phyloP scores from a whole-genome alignment of 2,113 vertebrate genomes.

The Boleophthalmus pectinirostris region DNA sequence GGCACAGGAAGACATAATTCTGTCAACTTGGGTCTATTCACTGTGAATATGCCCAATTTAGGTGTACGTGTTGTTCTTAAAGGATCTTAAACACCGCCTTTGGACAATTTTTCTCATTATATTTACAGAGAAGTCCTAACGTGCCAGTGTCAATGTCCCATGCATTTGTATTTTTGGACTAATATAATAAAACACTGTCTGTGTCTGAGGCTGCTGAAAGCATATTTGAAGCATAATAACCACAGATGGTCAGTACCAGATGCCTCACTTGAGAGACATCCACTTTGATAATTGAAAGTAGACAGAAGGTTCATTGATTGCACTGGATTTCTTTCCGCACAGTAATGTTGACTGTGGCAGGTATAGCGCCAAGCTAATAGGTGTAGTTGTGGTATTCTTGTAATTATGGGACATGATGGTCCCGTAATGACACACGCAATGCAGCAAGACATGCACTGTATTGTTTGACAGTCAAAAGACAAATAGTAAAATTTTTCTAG shows the following conservation, averaged over 20 bases:
- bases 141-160: neutral
- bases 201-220: neutral
- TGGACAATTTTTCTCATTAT: slow-evolving; percentile 21
- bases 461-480: neutral
- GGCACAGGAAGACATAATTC: slow-evolving; percentile 69
- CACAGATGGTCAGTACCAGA: neutral
- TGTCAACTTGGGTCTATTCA: slow-evolving; percentile 68
- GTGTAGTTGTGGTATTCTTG: neutral
- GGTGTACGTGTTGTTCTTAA: slow-evolving; percentile 58
- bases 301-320: slow-evolving; percentile 3
- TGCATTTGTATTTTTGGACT: neutral
- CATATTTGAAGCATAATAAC: slow-evolving; percentile 6
- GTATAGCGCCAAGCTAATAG: neutral
- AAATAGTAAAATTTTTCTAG: neutral
- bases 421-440: neutral
- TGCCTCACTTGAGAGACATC: slow-evolving; percentile 6
- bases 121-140: slow-evolving; percentile 10
- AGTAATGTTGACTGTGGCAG: neutral
- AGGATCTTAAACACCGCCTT: slow-evolving; percentile 35
- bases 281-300: neutral
- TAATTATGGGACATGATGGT: neutral
- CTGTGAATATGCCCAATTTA: slow-evolving; percentile 60
- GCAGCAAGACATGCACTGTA: neutral
- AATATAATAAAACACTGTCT: neutral
- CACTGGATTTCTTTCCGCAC: neutral